phyloP scores from a whole-genome alignment of 2,797 vertebrate species.

The Capromys pilorides region DNA sequence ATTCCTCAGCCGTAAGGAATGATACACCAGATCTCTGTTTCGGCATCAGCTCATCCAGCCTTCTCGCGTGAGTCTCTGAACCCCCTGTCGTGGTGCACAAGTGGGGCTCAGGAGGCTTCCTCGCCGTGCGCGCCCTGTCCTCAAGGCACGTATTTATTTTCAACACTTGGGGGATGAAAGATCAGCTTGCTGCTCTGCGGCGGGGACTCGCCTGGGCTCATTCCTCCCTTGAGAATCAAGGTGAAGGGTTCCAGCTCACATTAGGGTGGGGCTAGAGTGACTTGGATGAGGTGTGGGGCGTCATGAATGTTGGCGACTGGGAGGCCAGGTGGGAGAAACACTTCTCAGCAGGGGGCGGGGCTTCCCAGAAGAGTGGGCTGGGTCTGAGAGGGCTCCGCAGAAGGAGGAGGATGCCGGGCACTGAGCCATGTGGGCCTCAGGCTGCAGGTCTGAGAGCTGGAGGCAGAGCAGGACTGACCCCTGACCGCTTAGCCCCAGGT shows the following conservation, averaged over 20 bases:
- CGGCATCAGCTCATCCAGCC: neutral
- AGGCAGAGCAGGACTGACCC: neutral
- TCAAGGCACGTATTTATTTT: neutral
- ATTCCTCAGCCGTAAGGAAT: too few relatives aligned
- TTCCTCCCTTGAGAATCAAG: neutral
- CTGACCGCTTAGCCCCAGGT: neutral
- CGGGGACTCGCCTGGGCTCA: neutral
- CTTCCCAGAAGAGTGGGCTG: neutral
- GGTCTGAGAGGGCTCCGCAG: neutral
- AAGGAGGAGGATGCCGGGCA: too few relatives aligned
- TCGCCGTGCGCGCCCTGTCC: neutral
- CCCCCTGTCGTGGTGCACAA: neutral
- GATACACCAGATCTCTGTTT: conserved; percentile 1
- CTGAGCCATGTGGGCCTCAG: too few relatives aligned
- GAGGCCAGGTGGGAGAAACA: neutral
- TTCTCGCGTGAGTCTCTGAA: neutral
- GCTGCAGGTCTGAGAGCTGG: neutral
- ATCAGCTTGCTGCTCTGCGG: neutral
- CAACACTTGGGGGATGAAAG: neutral
- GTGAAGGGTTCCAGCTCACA: too few relatives aligned
- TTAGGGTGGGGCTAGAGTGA: neutral
- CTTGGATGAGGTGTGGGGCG: accelerated
- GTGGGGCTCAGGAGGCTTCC: neutral
- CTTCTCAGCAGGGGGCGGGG: neutral
- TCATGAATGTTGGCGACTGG: accelerated